phyloP scores from a whole-genome alignment of 1,140 invertebrate genomes.

The Pinna nobilis region DNA sequence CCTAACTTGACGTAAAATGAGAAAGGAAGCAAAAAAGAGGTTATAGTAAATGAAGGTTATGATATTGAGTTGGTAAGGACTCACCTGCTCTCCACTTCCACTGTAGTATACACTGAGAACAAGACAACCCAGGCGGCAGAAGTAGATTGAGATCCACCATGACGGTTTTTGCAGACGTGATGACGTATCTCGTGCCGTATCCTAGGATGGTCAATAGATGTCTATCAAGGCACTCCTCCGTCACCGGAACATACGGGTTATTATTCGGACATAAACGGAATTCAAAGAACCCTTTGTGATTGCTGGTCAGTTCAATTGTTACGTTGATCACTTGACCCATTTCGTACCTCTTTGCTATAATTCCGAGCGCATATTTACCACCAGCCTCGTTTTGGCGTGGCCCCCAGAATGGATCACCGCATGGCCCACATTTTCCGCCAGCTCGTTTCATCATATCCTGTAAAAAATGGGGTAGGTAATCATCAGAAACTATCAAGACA shows the following conservation, averaged over 20 bases:
- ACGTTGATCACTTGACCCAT: conserved; percentile 46
- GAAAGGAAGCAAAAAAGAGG: not conserved
- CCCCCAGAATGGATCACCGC: conserved; percentile 67
- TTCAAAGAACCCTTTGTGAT: conserved; percentile 84
- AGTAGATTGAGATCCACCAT: conserved; percentile 46
- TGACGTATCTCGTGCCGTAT: conserved; percentile 44
- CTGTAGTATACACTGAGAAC: conserved; percentile 64
- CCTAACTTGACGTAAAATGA: not conserved
- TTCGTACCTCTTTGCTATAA: conserved; percentile 50
- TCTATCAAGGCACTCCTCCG: conserved; percentile 79
- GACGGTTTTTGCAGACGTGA: conserved; percentile 28
- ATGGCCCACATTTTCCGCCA: conserved; percentile 69
- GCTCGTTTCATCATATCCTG: conserved; percentile 41
- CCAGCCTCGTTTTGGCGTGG: conserved; percentile 67
- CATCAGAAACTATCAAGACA: too few relatives aligned
- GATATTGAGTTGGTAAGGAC: not conserved
- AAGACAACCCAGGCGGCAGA: conserved; percentile 54
- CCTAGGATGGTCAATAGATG: conserved; percentile 71
- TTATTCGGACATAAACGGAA: conserved; percentile 61
- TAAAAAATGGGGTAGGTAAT: conserved; percentile 1
- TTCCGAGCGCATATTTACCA: conserved; percentile 41
- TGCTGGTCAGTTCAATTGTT: conserved; percentile 88
- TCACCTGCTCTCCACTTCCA: conserved; percentile 67
- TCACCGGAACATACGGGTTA: conserved; percentile 48
- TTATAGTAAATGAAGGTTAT: not conserved